phyloP scores from a whole-genome alignment of 1,140 invertebrate species.

The Calephelis virginiensis region DNA sequence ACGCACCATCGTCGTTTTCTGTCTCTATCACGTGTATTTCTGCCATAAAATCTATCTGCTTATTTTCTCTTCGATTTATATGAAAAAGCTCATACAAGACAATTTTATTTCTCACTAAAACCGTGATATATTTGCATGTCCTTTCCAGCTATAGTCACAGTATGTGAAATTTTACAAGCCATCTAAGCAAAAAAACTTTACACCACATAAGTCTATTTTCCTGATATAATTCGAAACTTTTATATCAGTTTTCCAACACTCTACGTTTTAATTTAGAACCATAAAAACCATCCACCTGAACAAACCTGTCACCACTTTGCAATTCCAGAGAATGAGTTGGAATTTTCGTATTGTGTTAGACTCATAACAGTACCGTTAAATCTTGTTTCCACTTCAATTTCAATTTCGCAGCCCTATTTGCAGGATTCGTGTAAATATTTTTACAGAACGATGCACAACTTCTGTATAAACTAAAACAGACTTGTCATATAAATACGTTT shows the following conservation, averaged over 20 bases:
- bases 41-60: too few relatives aligned
- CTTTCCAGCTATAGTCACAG: too few relatives aligned
- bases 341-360: conserved; percentile 13
- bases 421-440: conserved; percentile 13
- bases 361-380: conserved; percentile 12
- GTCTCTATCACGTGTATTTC: too few relatives aligned
- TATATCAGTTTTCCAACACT: background rate
- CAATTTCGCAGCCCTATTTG: conserved; percentile 15
- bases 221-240: too few relatives aligned
- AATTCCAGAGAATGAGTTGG: conserved; percentile 6
- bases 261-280: background rate
- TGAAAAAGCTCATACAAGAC: too few relatives aligned
- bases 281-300: conserved; percentile 7
- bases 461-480: background rate
- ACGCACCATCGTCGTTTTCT: too few relatives aligned
- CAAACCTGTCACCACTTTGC: conserved; percentile 1
- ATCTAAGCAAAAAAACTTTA: too few relatives aligned
- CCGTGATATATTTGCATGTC: too few relatives aligned
- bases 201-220: too few relatives aligned
- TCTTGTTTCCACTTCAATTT: conserved; percentile 17
- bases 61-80: too few relatives aligned
- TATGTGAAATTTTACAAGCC: too few relatives aligned
- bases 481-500: background rate
- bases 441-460: conserved; percentile 1
- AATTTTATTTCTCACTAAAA: too few relatives aligned